Evolutionary conservation across 2,888 invertebrate species (phyloP).

Genomic region (Synanthedon formicaeformis): DNA sequence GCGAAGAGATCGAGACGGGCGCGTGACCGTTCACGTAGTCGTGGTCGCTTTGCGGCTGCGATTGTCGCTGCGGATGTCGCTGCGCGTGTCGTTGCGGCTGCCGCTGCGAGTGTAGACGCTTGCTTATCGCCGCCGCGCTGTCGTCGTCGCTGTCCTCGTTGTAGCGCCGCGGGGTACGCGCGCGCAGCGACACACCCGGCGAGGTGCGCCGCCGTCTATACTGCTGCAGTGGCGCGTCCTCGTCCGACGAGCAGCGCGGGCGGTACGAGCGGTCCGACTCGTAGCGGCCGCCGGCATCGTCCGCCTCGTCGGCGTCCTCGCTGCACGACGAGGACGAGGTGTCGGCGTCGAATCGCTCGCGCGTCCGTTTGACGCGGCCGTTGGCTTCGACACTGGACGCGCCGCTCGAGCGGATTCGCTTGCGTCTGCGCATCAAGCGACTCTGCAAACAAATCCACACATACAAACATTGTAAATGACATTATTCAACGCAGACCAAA

Average conservation of each 20-base stretch:
- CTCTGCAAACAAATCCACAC: not conserved
- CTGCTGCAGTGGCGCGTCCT: conserved; percentile 45
- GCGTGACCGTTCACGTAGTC: conserved; percentile 28
- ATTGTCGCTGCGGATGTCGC: conserved; percentile 1
- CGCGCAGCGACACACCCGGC: conserved; percentile 37
- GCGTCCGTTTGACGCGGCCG: conserved; percentile 16
- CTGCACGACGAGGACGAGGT: conserved; percentile 11
- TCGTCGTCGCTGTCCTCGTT: conserved; percentile 74
- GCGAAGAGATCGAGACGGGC: conserved; percentile 70
- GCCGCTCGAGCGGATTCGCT: conserved; percentile 9
- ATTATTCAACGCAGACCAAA: no score
- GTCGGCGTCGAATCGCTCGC: conserved; percentile 31
- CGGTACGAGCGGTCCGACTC: conserved; percentile 58
- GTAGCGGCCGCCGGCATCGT: conserved; percentile 29
- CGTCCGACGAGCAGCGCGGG: conserved; percentile 48
- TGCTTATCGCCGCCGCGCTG: conserved; percentile 55
- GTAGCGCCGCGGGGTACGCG: conserved; percentile 62
- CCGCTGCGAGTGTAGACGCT: conserved; percentile 37
- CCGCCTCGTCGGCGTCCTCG: conserved; percentile 11
- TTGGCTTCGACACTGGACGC: conserved; percentile 9
- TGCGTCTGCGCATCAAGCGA: conserved; percentile 4
- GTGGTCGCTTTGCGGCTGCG: conserved; percentile 34
- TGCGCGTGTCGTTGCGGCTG: conserved; percentile 12
- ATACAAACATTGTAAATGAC: no score
- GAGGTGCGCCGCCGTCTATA: conserved; percentile 24